Evolutionary conservation across 2,888 invertebrate genomes (phyloP), one percentile per base, ranked within the genome.

Genomic region (Chouioia cunea): DNA sequence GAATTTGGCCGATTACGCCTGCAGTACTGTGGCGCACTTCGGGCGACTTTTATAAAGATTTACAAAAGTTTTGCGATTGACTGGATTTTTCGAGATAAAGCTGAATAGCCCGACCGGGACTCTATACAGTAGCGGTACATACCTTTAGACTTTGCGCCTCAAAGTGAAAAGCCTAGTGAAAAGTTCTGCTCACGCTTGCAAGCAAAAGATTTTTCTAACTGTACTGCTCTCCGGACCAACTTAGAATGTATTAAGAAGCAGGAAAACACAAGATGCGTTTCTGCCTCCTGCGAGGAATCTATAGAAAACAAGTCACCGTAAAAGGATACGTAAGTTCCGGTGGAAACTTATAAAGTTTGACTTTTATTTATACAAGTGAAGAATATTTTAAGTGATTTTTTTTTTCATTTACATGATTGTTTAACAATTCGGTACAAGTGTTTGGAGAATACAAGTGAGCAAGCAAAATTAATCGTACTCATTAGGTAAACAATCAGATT

Each of bases 51-150:
- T 69, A 36, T 23, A 73, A 69, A 65, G 65, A 73, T 73, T 73
- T 65, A 63, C 62, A 73, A 65, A 73, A 73, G 62, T 73, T 69
- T 65, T 15, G 23, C 69, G 62, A 69, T 73, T 65, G 68, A 62
- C 62, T 62, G 62, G 48, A 62, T 62, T 69, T 69, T 62, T 64
- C 65, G 44, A 16, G 50, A 27, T 8, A 57, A 62, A 52, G 59
- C 60, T 52, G 48, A 54, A 12, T 12, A 58, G 52, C 20, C 47
- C 16, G 18, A 4, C 23, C 59, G 10, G n/a, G 16, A 48, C 57
- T 58, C 50, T 58, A 22, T 12, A 27, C 36, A 16, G 16, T 16
- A n/a, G 27, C 22, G 56, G 23, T 44, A 36, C 36, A 36, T 18
- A 44, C 44, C 22, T 57, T 53, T 54, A 44, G 59, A 72, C 60